phyloP scores from a whole-genome alignment of 1,140 invertebrate species.

The Orussus abietinus region DNA sequence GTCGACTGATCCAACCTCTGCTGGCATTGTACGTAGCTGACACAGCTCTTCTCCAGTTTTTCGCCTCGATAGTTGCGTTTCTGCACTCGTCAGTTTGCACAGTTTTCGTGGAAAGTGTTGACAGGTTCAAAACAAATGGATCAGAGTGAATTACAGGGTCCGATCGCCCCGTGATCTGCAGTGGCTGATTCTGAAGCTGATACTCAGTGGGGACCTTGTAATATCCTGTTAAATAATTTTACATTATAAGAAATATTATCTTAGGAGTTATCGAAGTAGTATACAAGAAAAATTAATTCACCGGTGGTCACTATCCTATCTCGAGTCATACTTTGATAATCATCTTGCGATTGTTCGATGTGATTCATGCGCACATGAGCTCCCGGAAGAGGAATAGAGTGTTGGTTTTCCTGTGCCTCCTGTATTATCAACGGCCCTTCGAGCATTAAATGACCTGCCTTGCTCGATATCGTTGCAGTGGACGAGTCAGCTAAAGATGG shows the following conservation, averaged over 20 bases:
- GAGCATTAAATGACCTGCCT: slow-evolving; percentile 60
- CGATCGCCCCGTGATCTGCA: slow-evolving; percentile 58
- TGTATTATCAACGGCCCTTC: slow-evolving; percentile 62
- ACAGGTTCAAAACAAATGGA: slow-evolving; percentile 25
- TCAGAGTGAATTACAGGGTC: slow-evolving; percentile 43
- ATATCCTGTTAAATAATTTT: slow-evolving; percentile 56
- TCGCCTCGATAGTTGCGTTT: slow-evolving; percentile 12
- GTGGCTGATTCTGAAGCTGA: slow-evolving; percentile 44
- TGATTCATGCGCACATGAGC: slow-evolving; percentile 23
- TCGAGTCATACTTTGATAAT: slow-evolving; percentile 26
- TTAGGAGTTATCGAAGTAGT: slow-evolving; percentile 5
- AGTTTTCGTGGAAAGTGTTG: slow-evolving; percentile 8
- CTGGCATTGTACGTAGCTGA: slow-evolving; percentile 22
- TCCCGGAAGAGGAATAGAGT: slow-evolving; percentile 21
- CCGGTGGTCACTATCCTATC: slow-evolving; percentile 39
- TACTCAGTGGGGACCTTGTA: slow-evolving; percentile 68
- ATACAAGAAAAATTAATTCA: slow-evolving; percentile 22
- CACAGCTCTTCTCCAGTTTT: slow-evolving; percentile 28
- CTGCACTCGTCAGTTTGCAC: slow-evolving; percentile 13
- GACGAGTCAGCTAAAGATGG: slow-evolving; percentile 87
- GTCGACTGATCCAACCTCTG: slow-evolving; percentile 62
- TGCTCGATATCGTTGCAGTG: slow-evolving; percentile 66
- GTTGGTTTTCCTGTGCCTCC: slow-evolving; percentile 31
- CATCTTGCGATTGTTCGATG: slow-evolving; percentile 24
- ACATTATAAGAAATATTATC: slow-evolving; percentile 6